Base-by-base conservation (phyloP, 2,113 vertebrate genomes). In the Nansenia antarctica region DNA sequence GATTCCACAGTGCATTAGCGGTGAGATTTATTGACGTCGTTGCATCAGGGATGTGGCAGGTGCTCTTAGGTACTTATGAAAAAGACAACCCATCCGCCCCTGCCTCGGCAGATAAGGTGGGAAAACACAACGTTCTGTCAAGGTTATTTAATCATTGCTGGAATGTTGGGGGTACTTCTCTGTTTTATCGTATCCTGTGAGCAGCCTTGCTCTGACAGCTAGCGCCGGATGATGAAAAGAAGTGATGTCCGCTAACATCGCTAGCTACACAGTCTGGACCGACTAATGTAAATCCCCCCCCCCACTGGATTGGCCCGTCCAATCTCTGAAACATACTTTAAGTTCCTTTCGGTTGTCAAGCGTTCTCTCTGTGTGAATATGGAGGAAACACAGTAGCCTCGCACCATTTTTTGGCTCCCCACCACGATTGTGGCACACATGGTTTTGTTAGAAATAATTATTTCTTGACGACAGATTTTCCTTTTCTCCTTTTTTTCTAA, bases 11-110 rank as follows among this genome's bases (percentile, higher is more conserved):
- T 88, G 86, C 88, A 89, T 91, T 86, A 92, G 86, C 58, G 65
- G 77, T 62, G 58, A 84, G 87, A 90, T 92, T 92, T 91, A 92
- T 88, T 89, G 87, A 90, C 83, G 45, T 83, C 76, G 88, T 87
- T 86, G 85, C 69, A 22, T 77, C 72, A 34, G 52, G 70, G 77
- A 87, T 79, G 87, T 89, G 87, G 81, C 87, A 90, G 85, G 70
- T 89, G 87, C 86, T 85, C 80, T 79, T 83, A 82, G 79, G 76
- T 82, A 82, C 82, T 82, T 82, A 77, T 84, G 81, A 87, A 76
- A 31, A 62, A 62, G 31, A 45, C 66, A 8, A 74, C 67, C 60
- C 64, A 65, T 59, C 65, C 69, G 49, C 62, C 68, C 62, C 29
- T 63, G 72, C 78, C 71, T 81, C 78, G 29, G 78, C 42, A 83